Percentiles rank a stretch among this genome's conserved stretches.
phyloP scores from a whole-genome alignment of 2,797 vertebrate species.

The Acanthopagrus latus region DNA sequence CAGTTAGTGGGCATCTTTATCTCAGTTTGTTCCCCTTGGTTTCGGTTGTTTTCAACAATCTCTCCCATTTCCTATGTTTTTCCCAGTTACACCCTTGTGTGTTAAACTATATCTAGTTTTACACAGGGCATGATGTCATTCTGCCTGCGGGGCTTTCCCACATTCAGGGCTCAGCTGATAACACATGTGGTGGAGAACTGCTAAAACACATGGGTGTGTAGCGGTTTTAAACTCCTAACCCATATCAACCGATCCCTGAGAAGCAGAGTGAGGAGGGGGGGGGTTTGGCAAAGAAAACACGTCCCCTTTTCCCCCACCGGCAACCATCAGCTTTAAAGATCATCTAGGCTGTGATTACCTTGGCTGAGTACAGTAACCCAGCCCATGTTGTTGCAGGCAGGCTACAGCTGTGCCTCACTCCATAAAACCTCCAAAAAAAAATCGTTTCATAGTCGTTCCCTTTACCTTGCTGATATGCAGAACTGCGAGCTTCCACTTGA shows the following conservation, averaged over 20 bases:
- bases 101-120: constrained; percentile 73
- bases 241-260: constrained; percentile 72
- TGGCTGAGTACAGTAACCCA: constrained; percentile 67
- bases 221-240: constrained; percentile 72
- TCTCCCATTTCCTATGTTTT: constrained; percentile 61
- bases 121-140: constrained; percentile 77
- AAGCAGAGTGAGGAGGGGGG: constrained; percentile 61
- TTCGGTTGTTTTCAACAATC: constrained; percentile 64
- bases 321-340: constrained; percentile 70
- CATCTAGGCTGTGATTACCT: constrained; percentile 72
- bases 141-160: constrained; percentile 81
- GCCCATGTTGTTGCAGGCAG: constrained; percentile 69
- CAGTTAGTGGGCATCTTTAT: constrained; percentile 23
- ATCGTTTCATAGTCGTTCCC: constrained; percentile 43
- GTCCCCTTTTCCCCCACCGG: constrained; percentile 43
- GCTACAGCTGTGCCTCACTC: constrained; percentile 63
- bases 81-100: constrained; percentile 74
- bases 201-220: constrained; percentile 79
- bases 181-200: constrained; percentile 78
- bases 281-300: constrained; percentile 66
- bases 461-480: constrained; percentile 58
- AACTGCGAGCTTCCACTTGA: constrained; percentile 38
- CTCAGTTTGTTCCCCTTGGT: constrained; percentile 59
- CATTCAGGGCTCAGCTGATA: constrained; percentile 82
- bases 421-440: constrained; percentile 58